Conservation (phyloP, 1,140 invertebrate genomes). For the Lepidurus apus region DNA sequence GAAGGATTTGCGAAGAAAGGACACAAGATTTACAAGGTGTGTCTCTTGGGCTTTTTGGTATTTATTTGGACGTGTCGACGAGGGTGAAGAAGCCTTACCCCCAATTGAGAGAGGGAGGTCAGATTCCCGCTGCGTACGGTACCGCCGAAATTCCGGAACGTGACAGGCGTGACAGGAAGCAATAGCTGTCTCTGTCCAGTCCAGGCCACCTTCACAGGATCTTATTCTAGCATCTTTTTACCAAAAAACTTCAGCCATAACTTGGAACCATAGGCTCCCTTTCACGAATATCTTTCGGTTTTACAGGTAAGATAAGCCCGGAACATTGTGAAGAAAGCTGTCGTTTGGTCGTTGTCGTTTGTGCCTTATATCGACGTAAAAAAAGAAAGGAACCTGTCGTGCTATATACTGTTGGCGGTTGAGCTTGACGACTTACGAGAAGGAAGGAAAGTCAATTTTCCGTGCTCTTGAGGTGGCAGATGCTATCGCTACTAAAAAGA, state of each 20-base stretch:
- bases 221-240: neutral
- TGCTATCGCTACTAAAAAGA: slow-evolving; percentile 19
- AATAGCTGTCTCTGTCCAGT: slow-evolving; percentile 6
- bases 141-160: slow-evolving; percentile 2
- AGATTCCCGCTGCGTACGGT: slow-evolving; percentile 11
- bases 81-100: neutral
- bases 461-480: slow-evolving; percentile 7
- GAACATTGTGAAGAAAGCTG: neutral
- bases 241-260: neutral
- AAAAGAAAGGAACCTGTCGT: neutral
- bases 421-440: neutral
- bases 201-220: neutral
- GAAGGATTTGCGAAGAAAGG: neutral
- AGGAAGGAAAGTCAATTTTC: neutral
- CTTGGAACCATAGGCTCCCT: neutral
- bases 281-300: neutral
- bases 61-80: neutral
- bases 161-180: slow-evolving; percentile 8
- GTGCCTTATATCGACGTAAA: neutral
- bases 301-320: neutral
- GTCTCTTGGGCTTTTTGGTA: neutral
- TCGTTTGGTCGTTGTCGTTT: neutral
- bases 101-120: slow-evolving; percentile 8
- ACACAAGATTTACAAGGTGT: neutral
- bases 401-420: neutral